Evolutionary conservation across 2,888 invertebrate species (phyloP).

Genomic region (Harpalus rubripes): DNA sequence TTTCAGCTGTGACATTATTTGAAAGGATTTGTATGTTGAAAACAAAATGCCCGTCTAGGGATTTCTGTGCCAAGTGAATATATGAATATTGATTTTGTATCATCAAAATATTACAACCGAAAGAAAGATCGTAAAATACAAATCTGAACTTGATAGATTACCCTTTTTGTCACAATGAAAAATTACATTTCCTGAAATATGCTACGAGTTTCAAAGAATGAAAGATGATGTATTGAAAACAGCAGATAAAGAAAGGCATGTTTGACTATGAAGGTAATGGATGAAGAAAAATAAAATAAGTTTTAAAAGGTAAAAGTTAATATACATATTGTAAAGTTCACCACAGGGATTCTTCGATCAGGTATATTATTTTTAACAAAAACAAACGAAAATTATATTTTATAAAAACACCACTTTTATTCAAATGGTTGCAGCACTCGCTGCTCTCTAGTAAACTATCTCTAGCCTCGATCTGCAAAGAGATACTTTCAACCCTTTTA

Average conservation of each 20-base stretch:
- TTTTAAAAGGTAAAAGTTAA: not conserved
- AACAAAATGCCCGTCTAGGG: not conserved
- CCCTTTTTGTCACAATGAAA: conserved; percentile 49
- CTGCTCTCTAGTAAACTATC: too few relatives aligned
- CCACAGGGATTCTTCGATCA: too few relatives aligned
- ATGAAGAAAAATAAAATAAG: conserved; percentile 19
- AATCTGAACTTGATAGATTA: conserved; percentile 43
- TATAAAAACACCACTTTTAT: too few relatives aligned
- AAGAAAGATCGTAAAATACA: conserved; percentile 35
- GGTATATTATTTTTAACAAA: too few relatives aligned
- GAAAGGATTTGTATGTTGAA: too few relatives aligned
- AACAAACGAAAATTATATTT: too few relatives aligned
- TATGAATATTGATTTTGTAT: conserved; percentile 37
- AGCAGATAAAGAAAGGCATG: conserved; percentile 40
- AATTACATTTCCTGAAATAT: conserved; percentile 48
- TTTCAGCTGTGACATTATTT: too few relatives aligned
- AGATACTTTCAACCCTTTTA: too few relatives aligned
- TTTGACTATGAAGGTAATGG: conserved; percentile 27
- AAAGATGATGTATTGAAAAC: conserved; percentile 37
- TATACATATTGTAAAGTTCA: not conserved
- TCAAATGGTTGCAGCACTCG: too few relatives aligned
- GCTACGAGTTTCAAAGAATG: conserved; percentile 19
- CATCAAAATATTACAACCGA: conserved; percentile 16
- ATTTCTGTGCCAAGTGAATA: not conserved
- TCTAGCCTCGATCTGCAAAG: too few relatives aligned